Base-by-base conservation (phyloP, 2,113 vertebrate genomes). In the Phalacrocorax carbo region DNA sequence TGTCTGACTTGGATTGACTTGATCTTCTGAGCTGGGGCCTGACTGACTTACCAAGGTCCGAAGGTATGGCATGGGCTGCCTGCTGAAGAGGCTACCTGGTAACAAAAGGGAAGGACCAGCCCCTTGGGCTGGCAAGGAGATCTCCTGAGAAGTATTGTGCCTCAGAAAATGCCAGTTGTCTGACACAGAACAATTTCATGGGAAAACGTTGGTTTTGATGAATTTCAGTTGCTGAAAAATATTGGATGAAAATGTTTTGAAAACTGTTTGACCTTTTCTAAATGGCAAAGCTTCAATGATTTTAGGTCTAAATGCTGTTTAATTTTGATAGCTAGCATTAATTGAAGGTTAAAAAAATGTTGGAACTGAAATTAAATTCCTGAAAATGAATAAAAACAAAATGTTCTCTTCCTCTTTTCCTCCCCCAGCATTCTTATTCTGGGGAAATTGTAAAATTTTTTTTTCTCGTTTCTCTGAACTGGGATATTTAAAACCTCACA, bases 321-420 rank as follows among this genome's bases (percentile, higher is more conserved):
- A 88, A 54, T 96, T 96, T 95, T 92, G 90, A 95, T 96, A 93
- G 92, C 87, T 96, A 95, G 86, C 71, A 76, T 96, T 96, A 97
- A 96, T 82, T 95, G 94, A 93, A 96, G 91, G 73, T 94, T 96
- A 55, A 92, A 97, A 96, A 96, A 94, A 70, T 8, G 83, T 70
- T 91, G 95, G 91, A 94, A 94, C 83, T n/a, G 65, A 94, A 96
- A 68, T 87, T 70, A 91, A 93, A 97, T 95, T 96, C 93, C 93
- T 97, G 86, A 97, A 97, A 96, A 97, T 94, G 86, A 96, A 82
- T 91, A 71, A 88, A 93, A 81, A 81, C 95, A 94, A 94, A 96
- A 92, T 92, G 95, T 96, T 97, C 95, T 94, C 93, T 94, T 97
- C 92, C 92, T 96, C 49, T 95, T 93, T 96, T 93, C 94, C 87